Evolutionary conservation across 2,797 vertebrate genomes (phyloP), one percentile per base, ranked within the genome.

Genomic region (Clamator glandarius): DNA sequence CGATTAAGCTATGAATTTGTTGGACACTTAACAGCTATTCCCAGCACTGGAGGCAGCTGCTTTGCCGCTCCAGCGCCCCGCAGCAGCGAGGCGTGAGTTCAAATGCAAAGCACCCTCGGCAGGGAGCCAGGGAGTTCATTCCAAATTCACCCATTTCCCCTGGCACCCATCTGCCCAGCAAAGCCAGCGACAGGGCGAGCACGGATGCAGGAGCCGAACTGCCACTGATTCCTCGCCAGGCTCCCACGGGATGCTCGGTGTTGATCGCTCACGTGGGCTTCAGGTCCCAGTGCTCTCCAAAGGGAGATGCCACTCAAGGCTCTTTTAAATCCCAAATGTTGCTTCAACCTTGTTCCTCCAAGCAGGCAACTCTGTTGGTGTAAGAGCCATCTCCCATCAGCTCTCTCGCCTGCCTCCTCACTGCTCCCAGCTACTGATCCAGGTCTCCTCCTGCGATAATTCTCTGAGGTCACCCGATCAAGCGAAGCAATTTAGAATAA

Each of bases 401-500:
- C 0, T 1, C 25, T 87, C 57, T 67, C 2, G 36, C 41, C 50
- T 51, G 84, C 59, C 46, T 87, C n/a, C 75, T 83, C 24, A 1
- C 18, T 1, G 50, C 95, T 93, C 78, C 87, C 5, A 4, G 87
- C 55, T 31, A 84, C 86, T 5, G 64, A 96, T 92, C 77, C 76
- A 36, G 39, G 31, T 42, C 89, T 68, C 84, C 91, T 61, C 54
- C 4, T 5, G 80, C 12, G 89, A 94, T 96, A 92, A 96, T 94
- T 97, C 66, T 88, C 79, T 1, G 4, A 68, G 96, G 92, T 94
- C 92, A 1, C 9, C 0, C 1, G 67, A 92, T 96, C 93, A 97
- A 97, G 78, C 6, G 46, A 96, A 97, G 91, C 95, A 96, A 96
- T 97, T 93, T 93, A 86, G 92, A 96, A 87, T 68, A 96, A 94